These are phyloP conservation scores for Macrosteles quadrilineatus DNA, from an alignment of 1,140 invertebrate species.

Conservation along the genomic window DNA sequence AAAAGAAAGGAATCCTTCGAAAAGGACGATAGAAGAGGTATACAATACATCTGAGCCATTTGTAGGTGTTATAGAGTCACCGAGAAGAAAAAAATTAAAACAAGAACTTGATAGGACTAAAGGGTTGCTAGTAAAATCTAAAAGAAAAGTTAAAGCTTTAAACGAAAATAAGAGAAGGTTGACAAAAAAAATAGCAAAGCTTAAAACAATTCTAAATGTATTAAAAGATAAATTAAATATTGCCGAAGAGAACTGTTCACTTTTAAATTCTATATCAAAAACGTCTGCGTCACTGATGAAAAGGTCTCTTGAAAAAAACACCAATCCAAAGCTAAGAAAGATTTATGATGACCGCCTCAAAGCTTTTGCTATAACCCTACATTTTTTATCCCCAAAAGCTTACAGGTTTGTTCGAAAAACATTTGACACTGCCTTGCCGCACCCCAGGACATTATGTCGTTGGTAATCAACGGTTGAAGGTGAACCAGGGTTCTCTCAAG, in stretches of 20 bases:
- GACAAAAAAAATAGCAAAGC: conserved; percentile 16
- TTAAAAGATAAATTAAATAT: conserved; percentile 29
- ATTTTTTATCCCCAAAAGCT: conserved; percentile 49
- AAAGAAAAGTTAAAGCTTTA: conserved; percentile 27
- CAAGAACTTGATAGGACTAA: background rate
- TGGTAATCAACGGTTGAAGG: conserved; percentile 49
- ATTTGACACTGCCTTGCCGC: conserved; percentile 49
- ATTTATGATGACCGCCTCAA: conserved; percentile 28
- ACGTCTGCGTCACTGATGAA: conserved; percentile 23
- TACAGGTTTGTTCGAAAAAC: conserved; percentile 49
- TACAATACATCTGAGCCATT: too few species aligned
- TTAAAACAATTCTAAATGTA: conserved; percentile 12
- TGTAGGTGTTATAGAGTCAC: background rate
- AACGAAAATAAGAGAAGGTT: conserved; percentile 15
- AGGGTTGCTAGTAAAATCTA: conserved; percentile 3
- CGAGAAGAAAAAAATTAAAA: conserved; percentile 17
- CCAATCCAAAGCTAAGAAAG: conserved; percentile 28
- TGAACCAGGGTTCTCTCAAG: conserved; percentile 47
- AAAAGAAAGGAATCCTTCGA: too few species aligned
- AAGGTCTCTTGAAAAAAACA: conserved; percentile 18
- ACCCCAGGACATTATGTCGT: conserved; percentile 47
- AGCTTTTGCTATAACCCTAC: conserved; percentile 48
- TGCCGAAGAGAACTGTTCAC: conserved; percentile 9
- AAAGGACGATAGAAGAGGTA: too few species aligned
- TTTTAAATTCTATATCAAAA: conserved; percentile 30